A percentile compares a stretch with the other conserved stretches of the same genome.
Conservation (phyloP, 37 sponge, comb jelly and placozoan genomes). For the Ephydatia muelleri region DNA sequence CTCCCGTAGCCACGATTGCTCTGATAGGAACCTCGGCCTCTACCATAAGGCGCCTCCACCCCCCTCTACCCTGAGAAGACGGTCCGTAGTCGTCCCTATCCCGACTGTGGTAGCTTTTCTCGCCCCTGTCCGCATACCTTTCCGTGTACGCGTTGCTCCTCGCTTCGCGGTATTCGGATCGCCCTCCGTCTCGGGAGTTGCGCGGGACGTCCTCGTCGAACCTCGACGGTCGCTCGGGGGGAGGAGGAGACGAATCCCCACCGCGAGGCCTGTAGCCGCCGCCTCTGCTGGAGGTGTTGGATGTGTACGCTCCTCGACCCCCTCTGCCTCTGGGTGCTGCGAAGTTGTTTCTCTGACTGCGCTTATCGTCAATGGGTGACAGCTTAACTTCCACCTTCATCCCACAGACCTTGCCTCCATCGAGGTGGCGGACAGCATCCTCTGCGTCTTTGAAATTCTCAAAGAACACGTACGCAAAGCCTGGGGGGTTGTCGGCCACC, state of each 20-base stretch:
- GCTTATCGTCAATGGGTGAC: slow-evolving; percentile 57
- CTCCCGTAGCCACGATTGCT: slow-evolving; percentile 3
- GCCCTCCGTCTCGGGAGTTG: neutral
- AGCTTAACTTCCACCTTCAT: slow-evolving; percentile 65
- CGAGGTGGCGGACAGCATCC: slow-evolving; percentile 54
- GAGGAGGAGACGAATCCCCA: neutral
- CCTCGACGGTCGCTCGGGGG: neutral
- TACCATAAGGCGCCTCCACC: neutral
- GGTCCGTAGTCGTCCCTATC: neutral
- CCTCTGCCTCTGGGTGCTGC: slow-evolving; percentile 4
- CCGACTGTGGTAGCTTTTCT: neutral
- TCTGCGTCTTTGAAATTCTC: slow-evolving; percentile 67
- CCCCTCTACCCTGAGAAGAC: neutral
- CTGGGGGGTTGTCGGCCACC: slow-evolving; percentile 88
- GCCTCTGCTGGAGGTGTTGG: neutral
- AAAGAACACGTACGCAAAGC: slow-evolving; percentile 87
- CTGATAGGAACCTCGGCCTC: neutral
- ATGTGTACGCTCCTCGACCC: neutral
- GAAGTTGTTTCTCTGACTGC: slow-evolving; percentile 3
- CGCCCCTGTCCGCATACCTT: slow-evolving; percentile 7
- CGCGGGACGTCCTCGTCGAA: neutral
- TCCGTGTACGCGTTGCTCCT: neutral
- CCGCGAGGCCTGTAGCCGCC: neutral
- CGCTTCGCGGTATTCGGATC: neutral
- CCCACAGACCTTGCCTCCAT: slow-evolving; percentile 74